Conservation (phyloP, 1,140 invertebrate species). For the Triops cancriformis region DNA sequence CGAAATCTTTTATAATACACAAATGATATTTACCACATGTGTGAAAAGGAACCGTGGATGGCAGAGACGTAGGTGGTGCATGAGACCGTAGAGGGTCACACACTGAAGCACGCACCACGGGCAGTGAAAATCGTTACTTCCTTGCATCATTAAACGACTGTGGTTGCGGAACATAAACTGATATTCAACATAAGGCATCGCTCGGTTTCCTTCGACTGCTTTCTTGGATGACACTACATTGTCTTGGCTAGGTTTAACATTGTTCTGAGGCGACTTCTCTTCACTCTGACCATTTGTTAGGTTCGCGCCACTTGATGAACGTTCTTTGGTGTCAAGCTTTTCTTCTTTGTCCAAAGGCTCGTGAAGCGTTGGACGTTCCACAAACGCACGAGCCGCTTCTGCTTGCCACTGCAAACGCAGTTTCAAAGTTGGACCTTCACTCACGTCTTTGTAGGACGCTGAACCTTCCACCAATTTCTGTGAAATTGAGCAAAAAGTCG, state of each 20-base stretch:
- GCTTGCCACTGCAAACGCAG: constrained; percentile 69
- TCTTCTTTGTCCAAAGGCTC: background rate
- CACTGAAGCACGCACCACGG: constrained; percentile 93
- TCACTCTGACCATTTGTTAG: background rate
- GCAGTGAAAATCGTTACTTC: constrained; percentile 81
- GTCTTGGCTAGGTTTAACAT: constrained; percentile 22
- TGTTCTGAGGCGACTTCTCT: constrained; percentile 30
- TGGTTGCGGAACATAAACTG: constrained; percentile 95
- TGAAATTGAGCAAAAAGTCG: background rate
- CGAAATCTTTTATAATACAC: background rate
- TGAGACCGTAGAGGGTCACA: constrained; percentile 70
- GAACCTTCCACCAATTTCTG: constrained; percentile 14
- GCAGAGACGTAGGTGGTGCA: constrained; percentile 88
- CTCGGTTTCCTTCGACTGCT: constrained; percentile 25
- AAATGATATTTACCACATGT: constrained; percentile 62
- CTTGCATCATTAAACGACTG: constrained; percentile 87
- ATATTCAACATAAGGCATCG: constrained; percentile 67
- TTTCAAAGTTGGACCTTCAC: constrained; percentile 68
- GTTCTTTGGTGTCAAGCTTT: background rate
- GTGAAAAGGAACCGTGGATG: constrained; percentile 89
- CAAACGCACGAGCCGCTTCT: background rate
- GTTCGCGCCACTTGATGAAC: background rate
- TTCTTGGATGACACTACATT: background rate
- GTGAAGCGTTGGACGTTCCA: background rate
- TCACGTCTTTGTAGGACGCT: constrained; percentile 14